These are phyloP conservation scores for Hydrozoanthus tunicans DNA, from an alignment of 64 coral and sea anemone genomes.

Conservation along the genomic window DNA sequence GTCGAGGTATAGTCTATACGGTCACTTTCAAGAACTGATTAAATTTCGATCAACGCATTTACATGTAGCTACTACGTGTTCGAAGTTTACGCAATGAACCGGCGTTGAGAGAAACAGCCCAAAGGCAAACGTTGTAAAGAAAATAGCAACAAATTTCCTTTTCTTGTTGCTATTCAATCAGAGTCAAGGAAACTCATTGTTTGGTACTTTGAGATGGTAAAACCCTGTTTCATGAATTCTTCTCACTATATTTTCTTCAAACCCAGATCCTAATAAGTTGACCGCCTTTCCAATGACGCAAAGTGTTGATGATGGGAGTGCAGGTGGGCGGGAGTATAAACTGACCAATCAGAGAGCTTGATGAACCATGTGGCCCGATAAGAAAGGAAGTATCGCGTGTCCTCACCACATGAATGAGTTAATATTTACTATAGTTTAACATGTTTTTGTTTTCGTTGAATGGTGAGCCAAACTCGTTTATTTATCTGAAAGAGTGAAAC, in stretches of 20 bases:
- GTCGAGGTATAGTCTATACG: not conserved
- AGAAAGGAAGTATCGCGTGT: too few relatives aligned
- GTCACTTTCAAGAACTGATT: not conserved
- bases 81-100: conserved; percentile 44
- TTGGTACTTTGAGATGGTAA: not conserved
- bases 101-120: not conserved
- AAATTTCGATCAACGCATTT: not conserved
- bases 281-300: conserved; percentile 34
- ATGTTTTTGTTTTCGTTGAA: too few relatives aligned
- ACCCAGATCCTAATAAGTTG: too few relatives aligned
- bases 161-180: not conserved
- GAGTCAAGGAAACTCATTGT: not conserved
- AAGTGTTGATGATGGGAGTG: conserved; percentile 23
- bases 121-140: not conserved
- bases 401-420: too few relatives aligned
- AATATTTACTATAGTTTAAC: too few relatives aligned
- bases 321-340: conserved; percentile 22
- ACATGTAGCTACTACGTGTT: conserved; percentile 1
- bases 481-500: too few relatives aligned
- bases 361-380: not conserved
- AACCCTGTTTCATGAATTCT: not conserved
- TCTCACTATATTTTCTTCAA: not conserved
- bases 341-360: not conserved
- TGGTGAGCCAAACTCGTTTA: too few relatives aligned
- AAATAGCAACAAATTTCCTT: not conserved